Base-by-base conservation (phyloP, 2,113 vertebrate species). In the Trichechus manatus region DNA sequence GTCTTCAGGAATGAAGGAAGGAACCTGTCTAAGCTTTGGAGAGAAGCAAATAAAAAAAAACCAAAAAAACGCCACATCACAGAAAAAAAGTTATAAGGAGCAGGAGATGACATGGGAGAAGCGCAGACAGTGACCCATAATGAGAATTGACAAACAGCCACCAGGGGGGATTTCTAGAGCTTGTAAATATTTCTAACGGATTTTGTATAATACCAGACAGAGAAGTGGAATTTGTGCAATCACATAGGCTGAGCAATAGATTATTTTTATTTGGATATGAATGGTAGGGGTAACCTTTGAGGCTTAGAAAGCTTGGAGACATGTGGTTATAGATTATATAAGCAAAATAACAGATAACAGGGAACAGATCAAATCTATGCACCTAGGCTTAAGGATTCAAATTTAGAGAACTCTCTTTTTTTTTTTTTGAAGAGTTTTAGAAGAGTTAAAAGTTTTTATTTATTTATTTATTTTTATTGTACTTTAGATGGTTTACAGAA, bases 181-280 rank as follows among this genome's bases (percentile, higher is more conserved):
- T 47, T 29, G 3, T 31, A 79, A 85, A 39, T 20, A 42, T 66
- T 96, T 66, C 66, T 59, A 56, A 80, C 33, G 23, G 36, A 59
- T 39, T 91, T 92, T 89, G 61, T 0, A 79, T 93, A 84, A 95
- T 23, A 14, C 9, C 39, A 84, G 29, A 36, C 44, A 64, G 39
- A 91, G n/a, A 91, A 87, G 5, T 79, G 74, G 27, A 64, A 91
- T 72, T 44, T 39, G 29, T 91, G 36, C 20, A 95, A 15, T 83
- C 66, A 77, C 10, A 86, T 4, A 82, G 20, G 29, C 61, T 56
- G n/a, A 72, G 72, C 64, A 81, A 39, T 14, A 47, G n/a, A 86
- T 66, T 66, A 39, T 81, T 88, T 86, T 78, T 47, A 88, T 36
- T 39, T 88, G 91, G 23, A 22, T 89, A 53, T 47, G 59, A 72